These are phyloP conservation scores for Seriola quinqueradiata DNA, from an alignment of 2,113 vertebrate genomes.

Conservation along the genomic window DNA sequence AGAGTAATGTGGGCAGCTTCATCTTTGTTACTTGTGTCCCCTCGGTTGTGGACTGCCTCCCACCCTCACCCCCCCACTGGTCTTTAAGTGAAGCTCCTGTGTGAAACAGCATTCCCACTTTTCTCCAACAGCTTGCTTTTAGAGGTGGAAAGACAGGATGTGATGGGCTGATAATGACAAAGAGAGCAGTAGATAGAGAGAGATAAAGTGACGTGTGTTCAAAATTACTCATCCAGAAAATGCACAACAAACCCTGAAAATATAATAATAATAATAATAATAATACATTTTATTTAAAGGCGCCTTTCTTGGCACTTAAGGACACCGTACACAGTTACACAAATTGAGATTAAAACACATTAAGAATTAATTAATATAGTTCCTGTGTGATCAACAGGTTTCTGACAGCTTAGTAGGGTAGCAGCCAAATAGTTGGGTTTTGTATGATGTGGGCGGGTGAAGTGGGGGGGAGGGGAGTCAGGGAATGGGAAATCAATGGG, in stretches of 20 bases:
- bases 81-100: slow-evolving; percentile 1
- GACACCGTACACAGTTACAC: no score
- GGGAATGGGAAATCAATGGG: slow-evolving; percentile 74
- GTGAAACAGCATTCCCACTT: slow-evolving; percentile 13
- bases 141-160: background rate
- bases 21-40: slow-evolving; percentile 18
- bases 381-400: slow-evolving; percentile 41
- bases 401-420: slow-evolving; percentile 44
- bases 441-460: slow-evolving; percentile 9
- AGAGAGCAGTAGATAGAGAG: background rate
- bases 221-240: background rate
- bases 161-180: background rate
- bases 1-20: slow-evolving; percentile 12
- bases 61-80: background rate
- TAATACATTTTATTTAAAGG: no score
- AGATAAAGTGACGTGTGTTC: background rate
- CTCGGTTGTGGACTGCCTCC: background rate
- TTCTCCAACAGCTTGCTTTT: slow-evolving; percentile 17
- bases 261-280: no score
- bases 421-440: slow-evolving; percentile 38
- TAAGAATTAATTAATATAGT: no score
- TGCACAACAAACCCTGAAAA: background rate
- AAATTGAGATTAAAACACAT: no score
- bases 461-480: slow-evolving; percentile 17
- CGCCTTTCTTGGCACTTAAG: no score